Base-by-base conservation (phyloP, 1,140 invertebrate genomes). In the Scaptomyza pallida region DNA sequence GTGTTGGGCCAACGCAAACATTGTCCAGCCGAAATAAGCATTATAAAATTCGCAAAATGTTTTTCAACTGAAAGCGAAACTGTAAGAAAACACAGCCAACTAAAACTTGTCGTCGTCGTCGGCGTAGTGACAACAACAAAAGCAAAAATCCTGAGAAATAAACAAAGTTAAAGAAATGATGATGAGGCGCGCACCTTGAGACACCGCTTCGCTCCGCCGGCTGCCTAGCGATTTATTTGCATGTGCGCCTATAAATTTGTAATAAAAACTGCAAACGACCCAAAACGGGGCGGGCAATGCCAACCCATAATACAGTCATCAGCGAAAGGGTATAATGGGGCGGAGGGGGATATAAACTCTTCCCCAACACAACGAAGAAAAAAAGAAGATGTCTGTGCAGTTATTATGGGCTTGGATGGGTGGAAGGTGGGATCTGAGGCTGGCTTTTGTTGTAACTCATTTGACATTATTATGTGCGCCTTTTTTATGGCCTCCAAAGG, bases 231-330 rank as follows among this genome's bases (percentile, higher is more conserved):
- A 90, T 90, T 90, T 90, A 89, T 90, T 83, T 78, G 73, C 82
- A 88, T 89, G 80, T 77, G 83, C 76, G 88, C 82, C 89, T 90
- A 90, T 90, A 90, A 90, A 90, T 90, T 89, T 74, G 88, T 83
- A 88, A 89, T 89, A 89, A 89, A 89, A 89, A 88, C 72, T 73
- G 81, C 64, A 82, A 88, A 79, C 82, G 83, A 88, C 82, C 83
- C 12, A 12, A 47, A 72, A 78, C 72, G 62, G 78, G 78, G 69
- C 74, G 72, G 74, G 45, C 75, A 70, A 35, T 41, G 60, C 44
- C 80, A 76, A 62, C 77, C 64, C 65, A n/a, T 88, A 88, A 86
- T 88, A 86, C 70, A 86, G 74, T 88, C 81, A 81, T 86, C 82
- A 71, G 44, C 59, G 44, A 73, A 77, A 71, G 76, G 70, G 73